These are phyloP conservation scores for Talpa occidentalis DNA, from an alignment of 2,113 vertebrate genomes.

Conservation along the genomic window DNA sequence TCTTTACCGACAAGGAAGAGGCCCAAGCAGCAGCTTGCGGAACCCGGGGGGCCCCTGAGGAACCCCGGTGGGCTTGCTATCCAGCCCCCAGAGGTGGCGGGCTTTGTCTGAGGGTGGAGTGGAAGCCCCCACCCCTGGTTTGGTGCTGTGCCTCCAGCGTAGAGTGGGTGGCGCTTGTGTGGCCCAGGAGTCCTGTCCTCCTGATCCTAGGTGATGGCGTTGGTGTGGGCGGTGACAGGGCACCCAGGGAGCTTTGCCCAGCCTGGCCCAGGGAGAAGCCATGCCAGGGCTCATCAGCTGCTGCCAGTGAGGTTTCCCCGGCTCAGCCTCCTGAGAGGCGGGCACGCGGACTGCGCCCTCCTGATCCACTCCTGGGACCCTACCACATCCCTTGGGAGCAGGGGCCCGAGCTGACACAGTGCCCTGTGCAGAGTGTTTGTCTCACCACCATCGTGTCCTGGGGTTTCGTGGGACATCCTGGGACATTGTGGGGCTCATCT, in stretches of 20 bases:
- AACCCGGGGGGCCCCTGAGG: background rate
- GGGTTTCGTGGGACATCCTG: background rate
- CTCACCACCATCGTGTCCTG: background rate
- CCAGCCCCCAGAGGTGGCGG: background rate
- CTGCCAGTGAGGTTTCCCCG: conserved; percentile 73
- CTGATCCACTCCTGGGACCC: background rate
- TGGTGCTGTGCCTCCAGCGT: background rate
- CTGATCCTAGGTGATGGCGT: conserved; percentile 77
- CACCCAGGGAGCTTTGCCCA: conserved; percentile 66
- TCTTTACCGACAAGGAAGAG: background rate
- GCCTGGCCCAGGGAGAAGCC: conserved; percentile 67
- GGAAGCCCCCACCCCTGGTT: background rate
- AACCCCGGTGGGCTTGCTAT: background rate
- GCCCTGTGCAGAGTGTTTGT: too few species aligned
- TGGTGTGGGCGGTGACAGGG: conserved; percentile 66
- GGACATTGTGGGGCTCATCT: background rate
- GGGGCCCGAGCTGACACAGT: rapidly evolving
- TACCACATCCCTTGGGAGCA: background rate
- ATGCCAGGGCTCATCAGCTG: conserved; percentile 66
- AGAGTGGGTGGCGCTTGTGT: background rate
- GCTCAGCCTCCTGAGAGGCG: conserved; percentile 73
- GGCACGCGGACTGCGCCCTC: rapidly evolving
- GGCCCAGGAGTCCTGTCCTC: conserved; percentile 37
- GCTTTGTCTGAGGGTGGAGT: background rate
- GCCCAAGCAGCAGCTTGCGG: background rate